Evolutionary conservation across 2,113 vertebrate species (phyloP).

Genomic region (Chloebia gouldiae): DNA sequence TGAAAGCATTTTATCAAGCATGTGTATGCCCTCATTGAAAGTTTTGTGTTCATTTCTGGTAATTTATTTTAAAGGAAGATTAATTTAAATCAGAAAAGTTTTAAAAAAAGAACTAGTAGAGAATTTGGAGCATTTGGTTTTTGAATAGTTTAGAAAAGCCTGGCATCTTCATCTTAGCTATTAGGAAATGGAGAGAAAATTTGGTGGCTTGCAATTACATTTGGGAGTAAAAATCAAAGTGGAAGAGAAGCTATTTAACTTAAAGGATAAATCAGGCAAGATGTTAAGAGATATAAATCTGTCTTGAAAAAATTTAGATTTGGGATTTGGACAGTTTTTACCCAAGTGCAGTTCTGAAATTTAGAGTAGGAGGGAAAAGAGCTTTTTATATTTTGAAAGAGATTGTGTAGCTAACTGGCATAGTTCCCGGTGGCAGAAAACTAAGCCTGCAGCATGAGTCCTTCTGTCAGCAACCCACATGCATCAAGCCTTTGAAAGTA

Average conservation of each 20-base stretch:
- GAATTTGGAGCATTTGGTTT: background rate
- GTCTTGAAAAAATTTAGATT: background rate
- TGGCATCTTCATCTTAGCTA: background rate
- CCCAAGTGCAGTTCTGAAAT: background rate
- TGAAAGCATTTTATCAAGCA: background rate
- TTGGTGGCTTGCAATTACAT: background rate
- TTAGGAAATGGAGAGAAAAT: background rate
- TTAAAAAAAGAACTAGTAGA: background rate
- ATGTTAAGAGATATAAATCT: background rate
- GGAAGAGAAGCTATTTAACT: background rate
- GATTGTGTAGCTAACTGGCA: background rate
- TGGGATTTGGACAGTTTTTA: background rate
- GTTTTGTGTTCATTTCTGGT: background rate
- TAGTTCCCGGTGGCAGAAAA: background rate
- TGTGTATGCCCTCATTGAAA: background rate
- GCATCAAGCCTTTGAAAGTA: background rate
- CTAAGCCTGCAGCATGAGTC: background rate
- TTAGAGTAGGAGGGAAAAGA: background rate
- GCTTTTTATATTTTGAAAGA: background rate
- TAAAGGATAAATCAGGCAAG: background rate
- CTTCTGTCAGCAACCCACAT: background rate
- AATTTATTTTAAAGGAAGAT: background rate
- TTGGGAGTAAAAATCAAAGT: background rate
- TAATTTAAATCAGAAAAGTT: background rate
- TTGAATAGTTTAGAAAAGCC: background rate